phyloP scores from a whole-genome alignment of 2,113 vertebrate genomes.

The Chloropsis hardwickii region DNA sequence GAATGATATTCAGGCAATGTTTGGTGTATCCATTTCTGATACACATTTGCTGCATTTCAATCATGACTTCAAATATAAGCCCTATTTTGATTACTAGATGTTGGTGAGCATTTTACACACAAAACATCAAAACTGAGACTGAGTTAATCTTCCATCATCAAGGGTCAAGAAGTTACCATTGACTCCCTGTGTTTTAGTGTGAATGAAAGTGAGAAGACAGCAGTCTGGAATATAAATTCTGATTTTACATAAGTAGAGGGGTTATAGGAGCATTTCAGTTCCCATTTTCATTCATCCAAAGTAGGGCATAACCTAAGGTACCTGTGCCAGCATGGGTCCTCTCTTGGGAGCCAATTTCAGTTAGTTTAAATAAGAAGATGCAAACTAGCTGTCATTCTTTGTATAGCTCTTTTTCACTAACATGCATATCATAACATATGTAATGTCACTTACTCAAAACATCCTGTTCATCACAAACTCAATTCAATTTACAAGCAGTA shows the following conservation, averaged over 20 bases:
- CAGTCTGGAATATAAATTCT: background rate
- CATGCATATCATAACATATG: rapidly evolving
- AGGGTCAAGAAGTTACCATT: background rate
- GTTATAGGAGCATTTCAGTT: background rate
- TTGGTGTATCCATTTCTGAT: background rate
- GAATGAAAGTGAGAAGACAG: background rate
- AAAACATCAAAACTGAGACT: background rate
- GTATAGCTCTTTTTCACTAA: background rate
- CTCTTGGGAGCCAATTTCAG: background rate
- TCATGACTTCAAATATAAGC: background rate
- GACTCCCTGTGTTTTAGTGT: background rate
- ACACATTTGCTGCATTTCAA: background rate
- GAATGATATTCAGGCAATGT: background rate
- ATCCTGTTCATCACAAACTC: background rate
- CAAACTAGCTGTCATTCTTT: background rate
- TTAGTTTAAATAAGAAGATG: background rate
- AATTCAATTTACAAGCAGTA: background rate
- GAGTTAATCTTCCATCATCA: background rate
- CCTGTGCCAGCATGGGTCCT: background rate
- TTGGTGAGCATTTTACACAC: background rate
- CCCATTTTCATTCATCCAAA: background rate
- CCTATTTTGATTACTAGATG: background rate
- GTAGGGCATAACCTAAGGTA: background rate
- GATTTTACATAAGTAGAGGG: background rate
- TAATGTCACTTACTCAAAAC: background rate